phyloP scores from a whole-genome alignment of 2,797 vertebrate species.

The Halcyon leucocephala region DNA sequence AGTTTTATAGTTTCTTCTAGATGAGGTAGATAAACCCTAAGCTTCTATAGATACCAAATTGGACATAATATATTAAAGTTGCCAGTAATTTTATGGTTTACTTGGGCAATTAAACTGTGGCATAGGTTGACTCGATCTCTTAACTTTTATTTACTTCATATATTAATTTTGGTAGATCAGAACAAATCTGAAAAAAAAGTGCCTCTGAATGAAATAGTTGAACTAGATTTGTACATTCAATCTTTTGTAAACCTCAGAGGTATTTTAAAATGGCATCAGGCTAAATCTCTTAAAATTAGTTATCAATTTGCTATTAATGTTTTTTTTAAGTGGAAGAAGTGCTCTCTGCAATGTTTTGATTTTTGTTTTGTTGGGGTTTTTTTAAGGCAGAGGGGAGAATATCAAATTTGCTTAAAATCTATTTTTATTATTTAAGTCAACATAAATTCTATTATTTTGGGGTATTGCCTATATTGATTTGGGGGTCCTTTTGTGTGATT shows the following conservation, averaged over 20 bases:
- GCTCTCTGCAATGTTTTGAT: not conserved
- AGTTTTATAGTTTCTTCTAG: not conserved
- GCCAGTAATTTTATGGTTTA: not conserved
- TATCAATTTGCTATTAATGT: not conserved
- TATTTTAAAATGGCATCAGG: not conserved
- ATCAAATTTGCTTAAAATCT: not conserved
- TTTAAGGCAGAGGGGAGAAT: not conserved
- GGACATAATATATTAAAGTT: slow-evolving; percentile 22
- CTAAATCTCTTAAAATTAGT: not conserved
- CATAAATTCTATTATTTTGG: not conserved
- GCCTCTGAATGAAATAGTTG: not conserved
- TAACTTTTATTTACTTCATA: slow-evolving; percentile 1
- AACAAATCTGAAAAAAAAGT: not conserved
- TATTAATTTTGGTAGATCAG: not conserved
- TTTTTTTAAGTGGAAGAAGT: not conserved
- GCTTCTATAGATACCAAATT: slow-evolving; percentile 1
- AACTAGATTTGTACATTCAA: not conserved
- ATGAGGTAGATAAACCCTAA: not conserved
- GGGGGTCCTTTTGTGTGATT: not conserved
- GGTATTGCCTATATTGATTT: not conserved
- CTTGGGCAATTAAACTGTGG: not conserved
- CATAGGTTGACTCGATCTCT: not conserved
- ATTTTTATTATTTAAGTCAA: not conserved
- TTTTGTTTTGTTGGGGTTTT: not conserved
- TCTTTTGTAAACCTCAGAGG: not conserved